Conservation (phyloP, 2,888 invertebrate species). For the Cephus nigrinus region DNA sequence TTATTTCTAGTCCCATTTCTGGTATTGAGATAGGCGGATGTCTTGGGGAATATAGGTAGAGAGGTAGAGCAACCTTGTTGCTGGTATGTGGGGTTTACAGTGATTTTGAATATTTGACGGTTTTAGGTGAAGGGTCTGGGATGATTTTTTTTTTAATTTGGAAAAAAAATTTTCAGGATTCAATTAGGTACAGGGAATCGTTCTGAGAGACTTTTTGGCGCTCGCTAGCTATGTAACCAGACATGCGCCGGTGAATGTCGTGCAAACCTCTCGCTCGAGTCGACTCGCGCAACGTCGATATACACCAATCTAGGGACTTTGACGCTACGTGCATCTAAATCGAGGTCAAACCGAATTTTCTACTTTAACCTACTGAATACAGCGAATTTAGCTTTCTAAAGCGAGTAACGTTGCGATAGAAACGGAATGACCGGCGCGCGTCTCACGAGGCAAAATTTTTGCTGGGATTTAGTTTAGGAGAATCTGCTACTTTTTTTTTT, state of each 20-base stretch:
- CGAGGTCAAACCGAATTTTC: constrained; percentile 66
- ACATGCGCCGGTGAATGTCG: not conserved
- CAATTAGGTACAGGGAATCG: not conserved
- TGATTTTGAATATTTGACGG: not conserved
- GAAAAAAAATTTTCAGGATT: not conserved
- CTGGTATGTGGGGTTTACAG: not conserved
- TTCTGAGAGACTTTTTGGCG: not conserved
- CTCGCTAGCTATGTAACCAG: not conserved
- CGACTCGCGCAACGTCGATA: constrained; percentile 1
- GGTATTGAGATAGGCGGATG: not conserved
- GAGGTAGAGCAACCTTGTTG: not conserved
- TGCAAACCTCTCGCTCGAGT: constrained; percentile 2
- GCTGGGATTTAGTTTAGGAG: not conserved
- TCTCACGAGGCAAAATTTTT: not conserved
- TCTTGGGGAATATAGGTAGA: not conserved
- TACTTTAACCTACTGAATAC: constrained; percentile 66
- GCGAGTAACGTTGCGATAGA: constrained; percentile 31
- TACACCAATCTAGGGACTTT: constrained; percentile 7
- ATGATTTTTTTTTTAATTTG: not conserved
- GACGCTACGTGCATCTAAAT: constrained; percentile 46
- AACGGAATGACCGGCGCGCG: not conserved
- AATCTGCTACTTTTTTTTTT: not conserved
- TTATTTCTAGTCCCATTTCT: not conserved
- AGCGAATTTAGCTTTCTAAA: constrained; percentile 66
- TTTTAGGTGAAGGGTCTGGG: not conserved